Evolutionary conservation across 2,113 vertebrate genomes (phyloP).

Genomic region (Cinclus cinclus): DNA sequence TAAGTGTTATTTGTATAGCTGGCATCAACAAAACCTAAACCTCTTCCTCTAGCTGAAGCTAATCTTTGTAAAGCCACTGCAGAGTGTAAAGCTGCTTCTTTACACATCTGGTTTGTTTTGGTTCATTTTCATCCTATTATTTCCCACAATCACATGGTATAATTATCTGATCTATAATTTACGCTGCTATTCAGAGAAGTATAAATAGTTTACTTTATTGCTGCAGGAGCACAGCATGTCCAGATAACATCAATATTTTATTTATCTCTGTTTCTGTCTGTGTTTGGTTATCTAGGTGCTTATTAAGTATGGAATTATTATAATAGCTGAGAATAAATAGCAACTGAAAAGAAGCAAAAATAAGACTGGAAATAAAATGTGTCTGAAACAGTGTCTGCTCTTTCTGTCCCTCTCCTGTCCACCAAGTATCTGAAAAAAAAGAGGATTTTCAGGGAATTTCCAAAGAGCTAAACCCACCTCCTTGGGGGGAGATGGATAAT

Average conservation of each 20-base stretch:
- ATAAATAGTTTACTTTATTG: conserved; percentile 16
- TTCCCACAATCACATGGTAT: neutral
- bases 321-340: neutral
- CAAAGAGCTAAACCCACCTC: neutral
- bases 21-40: neutral
- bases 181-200: neutral
- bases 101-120: neutral
- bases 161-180: conserved; percentile 44
- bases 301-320: neutral
- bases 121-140: neutral
- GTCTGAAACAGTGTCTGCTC: neutral
- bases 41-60: neutral
- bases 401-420: neutral
- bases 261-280: neutral
- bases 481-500: accelerated
- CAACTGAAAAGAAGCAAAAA: neutral
- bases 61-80: neutral
- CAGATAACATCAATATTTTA: conserved; percentile 37
- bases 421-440: neutral
- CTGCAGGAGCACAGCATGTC: conserved; percentile 7
- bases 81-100: neutral
- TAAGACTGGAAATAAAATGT: neutral
- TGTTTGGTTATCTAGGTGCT: conserved; percentile 14
- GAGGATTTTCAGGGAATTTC: neutral
- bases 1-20: neutral